Evolutionary conservation across 1,140 invertebrate genomes (phyloP), one percentile per base, ranked within the genome.

Genomic region (Drosophila funebris): DNA sequence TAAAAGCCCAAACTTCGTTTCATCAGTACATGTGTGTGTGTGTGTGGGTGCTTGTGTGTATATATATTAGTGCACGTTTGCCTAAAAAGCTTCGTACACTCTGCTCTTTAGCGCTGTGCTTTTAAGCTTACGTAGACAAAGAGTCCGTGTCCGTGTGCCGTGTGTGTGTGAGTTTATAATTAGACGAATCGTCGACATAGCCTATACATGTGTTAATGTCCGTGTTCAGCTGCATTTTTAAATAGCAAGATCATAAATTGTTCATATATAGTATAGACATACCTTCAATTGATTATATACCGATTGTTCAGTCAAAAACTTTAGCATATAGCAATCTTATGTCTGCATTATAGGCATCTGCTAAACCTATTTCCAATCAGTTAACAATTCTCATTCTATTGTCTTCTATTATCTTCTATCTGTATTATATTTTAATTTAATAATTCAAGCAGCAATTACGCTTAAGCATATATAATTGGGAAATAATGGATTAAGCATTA

Each of bases 191-290:
- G 16, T n/a, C 24, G 6, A 48, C 44, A 48, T 48, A 48, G 22
- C 22, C 44, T 48, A 48, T 48, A 48, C 13, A 29, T 29, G n/a
- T n/a, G n/a, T n/a, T n/a, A n/a, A n/a, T n/a, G 24, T 27, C 44
- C 44, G 44, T 29, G 22, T 29, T 48, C 44, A 48, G 22, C 44
- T 27, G 29, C 44, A 48, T 48, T 24, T 46, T 46, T 14, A 27
- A 46, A 46, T 27, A 46, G 22, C 44, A 14, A 48, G 44, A 48
- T 48, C 44, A 48, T 48, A 27, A 48, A 48, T 48, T 48, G 22
- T 14, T n/a, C 24, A 24, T 29, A 48, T 29, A 48, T 48, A 48
- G 13, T 41, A 41, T 7, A 41, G 6, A 16, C 37, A 8, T 18
- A n/a, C n/a, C n/a, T n/a, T n/a, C n/a, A n/a, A n/a, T 41, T 41